A percentile compares a stretch with the other conserved stretches of the same genome.
These are phyloP conservation scores for Raja brachyura DNA, from an alignment of 2,113 vertebrate genomes.

Conservation along the genomic window DNA sequence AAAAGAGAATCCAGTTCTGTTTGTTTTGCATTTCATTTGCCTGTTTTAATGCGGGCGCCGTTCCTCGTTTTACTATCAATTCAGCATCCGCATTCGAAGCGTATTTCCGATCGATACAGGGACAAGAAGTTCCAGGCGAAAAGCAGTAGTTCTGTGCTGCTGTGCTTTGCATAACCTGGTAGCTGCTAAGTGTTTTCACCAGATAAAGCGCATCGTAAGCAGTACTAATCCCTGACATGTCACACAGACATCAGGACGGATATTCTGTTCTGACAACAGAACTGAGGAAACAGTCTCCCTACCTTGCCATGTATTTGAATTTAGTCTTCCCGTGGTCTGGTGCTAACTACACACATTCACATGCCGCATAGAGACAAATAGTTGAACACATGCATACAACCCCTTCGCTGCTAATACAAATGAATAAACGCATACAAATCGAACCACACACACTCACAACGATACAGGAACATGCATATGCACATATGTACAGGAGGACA, in stretches of 20 bases:
- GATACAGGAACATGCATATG: background rate
- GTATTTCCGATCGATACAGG: no score
- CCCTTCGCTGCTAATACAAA: background rate
- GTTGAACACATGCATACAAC: background rate
- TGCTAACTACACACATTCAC: background rate
- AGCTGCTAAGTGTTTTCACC: conserved; percentile 24
- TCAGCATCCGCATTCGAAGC: background rate
- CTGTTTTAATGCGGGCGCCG: background rate
- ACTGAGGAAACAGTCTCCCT: background rate
- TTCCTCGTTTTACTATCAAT: background rate
- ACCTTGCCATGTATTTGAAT: background rate
- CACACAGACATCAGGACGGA: background rate
- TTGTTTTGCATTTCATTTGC: background rate
- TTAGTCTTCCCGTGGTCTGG: background rate
- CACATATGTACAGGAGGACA: background rate
- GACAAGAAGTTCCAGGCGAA: background rate
- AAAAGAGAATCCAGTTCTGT: background rate
- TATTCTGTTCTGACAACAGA: background rate
- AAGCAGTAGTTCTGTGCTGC: background rate
- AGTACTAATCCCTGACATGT: background rate
- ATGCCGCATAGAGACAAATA: background rate
- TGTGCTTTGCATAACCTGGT: conserved; percentile 11
- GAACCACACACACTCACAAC: background rate
- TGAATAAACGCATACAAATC: background rate
- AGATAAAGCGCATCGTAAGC: background rate